A percentile compares a stretch with the other conserved stretches of the same genome.
These are phyloP conservation scores for Setipinna tenuifilis DNA, from an alignment of 2,797 vertebrate genomes.

Conservation along the genomic window DNA sequence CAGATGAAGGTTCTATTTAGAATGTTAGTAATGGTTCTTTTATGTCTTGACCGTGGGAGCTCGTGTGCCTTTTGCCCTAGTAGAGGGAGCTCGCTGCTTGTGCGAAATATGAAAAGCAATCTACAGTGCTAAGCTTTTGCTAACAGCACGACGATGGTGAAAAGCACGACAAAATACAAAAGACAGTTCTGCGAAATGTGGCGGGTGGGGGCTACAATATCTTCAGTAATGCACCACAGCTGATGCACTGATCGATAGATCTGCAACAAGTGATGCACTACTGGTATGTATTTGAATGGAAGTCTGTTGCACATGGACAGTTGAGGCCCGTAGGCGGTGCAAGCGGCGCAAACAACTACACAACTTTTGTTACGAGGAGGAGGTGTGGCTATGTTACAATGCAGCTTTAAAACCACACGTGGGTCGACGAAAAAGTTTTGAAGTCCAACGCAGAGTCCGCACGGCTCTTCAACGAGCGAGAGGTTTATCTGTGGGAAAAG, in stretches of 20 bases:
- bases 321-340: conserved; percentile 36
- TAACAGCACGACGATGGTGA: neutral
- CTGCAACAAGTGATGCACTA: conserved; percentile 20
- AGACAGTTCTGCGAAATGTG: neutral
- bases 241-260: neutral
- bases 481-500: neutral
- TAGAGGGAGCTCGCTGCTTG: neutral
- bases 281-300: neutral
- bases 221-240: neutral
- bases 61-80: neutral
- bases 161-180: neutral
- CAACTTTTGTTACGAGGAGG: conserved; percentile 26
- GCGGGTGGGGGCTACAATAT: neutral
- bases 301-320: conserved; percentile 5
- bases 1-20: neutral
- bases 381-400: conserved; percentile 48
- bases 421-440: conserved; percentile 24
- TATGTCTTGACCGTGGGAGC: neutral
- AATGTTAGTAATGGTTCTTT: neutral
- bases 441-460: conserved; percentile 31
- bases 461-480: neutral
- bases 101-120: neutral
- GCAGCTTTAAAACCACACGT: conserved; percentile 61
- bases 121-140: neutral
- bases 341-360: neutral